A percentile compares a stretch with the other conserved stretches of the same genome.
phyloP scores from a whole-genome alignment of 2,113 vertebrate species.

The Eptesicus fuscus region DNA sequence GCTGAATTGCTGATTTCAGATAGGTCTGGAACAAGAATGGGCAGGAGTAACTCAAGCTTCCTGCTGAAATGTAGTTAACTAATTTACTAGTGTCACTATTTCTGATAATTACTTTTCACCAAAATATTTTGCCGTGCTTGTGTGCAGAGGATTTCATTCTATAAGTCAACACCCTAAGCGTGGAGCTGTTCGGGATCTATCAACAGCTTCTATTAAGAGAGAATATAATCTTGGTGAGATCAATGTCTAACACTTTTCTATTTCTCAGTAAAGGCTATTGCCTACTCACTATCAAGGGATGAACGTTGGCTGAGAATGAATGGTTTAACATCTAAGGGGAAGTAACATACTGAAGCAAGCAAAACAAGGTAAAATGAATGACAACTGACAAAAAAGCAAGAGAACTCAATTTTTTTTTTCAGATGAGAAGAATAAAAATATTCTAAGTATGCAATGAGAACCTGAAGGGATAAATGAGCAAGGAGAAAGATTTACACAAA shows the following conservation, averaged over 20 bases:
- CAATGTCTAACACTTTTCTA: slow-evolving; percentile 81
- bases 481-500: slow-evolving; percentile 47
- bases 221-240: slow-evolving; percentile 83
- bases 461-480: slow-evolving; percentile 71
- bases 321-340: slow-evolving; percentile 78
- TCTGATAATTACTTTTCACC: slow-evolving; percentile 90
- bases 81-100: slow-evolving; percentile 86
- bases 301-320: slow-evolving; percentile 79
- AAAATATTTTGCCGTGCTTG: slow-evolving; percentile 92
- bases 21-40: slow-evolving; percentile 83
- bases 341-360: slow-evolving; percentile 79
- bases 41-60: slow-evolving; percentile 84
- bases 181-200: slow-evolving; percentile 84
- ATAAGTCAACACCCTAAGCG: slow-evolving; percentile 85
- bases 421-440: slow-evolving; percentile 80
- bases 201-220: slow-evolving; percentile 86
- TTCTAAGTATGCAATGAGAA: slow-evolving; percentile 72
- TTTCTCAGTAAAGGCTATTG: slow-evolving; percentile 84
- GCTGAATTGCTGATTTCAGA: slow-evolving; percentile 83
- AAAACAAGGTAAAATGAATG: slow-evolving; percentile 81
- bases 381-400: slow-evolving; percentile 81
- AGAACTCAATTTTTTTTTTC: slow-evolving; percentile 72
- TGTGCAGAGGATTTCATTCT: slow-evolving; percentile 86
- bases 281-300: slow-evolving; percentile 75
- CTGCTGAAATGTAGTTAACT: slow-evolving; percentile 82